Conservation (phyloP, 2,113 vertebrate species). For the Tragelaphus scriptus region DNA sequence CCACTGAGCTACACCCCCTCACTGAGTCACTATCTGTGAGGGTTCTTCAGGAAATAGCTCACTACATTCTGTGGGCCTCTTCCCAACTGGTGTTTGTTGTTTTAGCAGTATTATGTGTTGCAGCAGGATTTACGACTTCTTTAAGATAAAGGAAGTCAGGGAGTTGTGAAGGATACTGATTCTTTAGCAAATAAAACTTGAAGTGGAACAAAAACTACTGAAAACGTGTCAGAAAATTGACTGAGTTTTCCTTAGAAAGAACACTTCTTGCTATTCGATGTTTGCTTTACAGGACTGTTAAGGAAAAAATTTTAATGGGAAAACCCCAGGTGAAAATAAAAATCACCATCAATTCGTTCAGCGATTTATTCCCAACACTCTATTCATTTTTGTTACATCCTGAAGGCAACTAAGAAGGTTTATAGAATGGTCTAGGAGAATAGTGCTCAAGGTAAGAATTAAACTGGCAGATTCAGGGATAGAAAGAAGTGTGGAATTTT, state of each 20-base stretch:
- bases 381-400: not conserved
- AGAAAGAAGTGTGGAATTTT: not conserved
- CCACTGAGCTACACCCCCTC: not conserved
- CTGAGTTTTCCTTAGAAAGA: not conserved
- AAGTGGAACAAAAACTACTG: not conserved
- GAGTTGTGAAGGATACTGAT: not conserved
- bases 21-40: fast-evolving
- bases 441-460: not conserved
- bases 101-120: not conserved
- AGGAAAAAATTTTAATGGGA: not conserved
- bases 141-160: not conserved
- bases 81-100: not conserved
- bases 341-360: not conserved
- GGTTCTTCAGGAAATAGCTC: not conserved
- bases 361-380: not conserved
- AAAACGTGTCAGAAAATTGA: not conserved
- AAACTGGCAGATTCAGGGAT: not conserved
- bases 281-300: not conserved
- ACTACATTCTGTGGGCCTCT: not conserved
- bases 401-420: not conserved
- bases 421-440: not conserved
- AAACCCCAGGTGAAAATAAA: not conserved
- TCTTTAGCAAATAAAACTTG: not conserved
- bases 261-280: not conserved
- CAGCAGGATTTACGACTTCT: not conserved